A percentile compares a stretch with the other conserved stretches of the same genome.
phyloP scores from a whole-genome alignment of 2,797 vertebrate genomes.

The Notolepis coatsorum region DNA sequence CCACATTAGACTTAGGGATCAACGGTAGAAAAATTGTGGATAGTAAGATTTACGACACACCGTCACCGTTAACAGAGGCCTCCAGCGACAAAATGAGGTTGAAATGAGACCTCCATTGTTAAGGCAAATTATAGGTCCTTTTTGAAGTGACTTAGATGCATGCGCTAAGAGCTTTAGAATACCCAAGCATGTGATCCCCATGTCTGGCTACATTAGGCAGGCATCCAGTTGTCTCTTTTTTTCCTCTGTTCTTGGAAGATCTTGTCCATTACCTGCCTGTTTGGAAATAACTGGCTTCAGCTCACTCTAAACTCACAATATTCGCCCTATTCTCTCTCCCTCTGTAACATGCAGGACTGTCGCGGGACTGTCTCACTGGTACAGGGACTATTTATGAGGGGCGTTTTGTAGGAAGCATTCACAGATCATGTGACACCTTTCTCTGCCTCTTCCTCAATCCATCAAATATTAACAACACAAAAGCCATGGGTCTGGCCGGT shows the following conservation, averaged over 20 bases:
- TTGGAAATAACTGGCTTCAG: conserved; percentile 46
- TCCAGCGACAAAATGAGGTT: conserved; percentile 14
- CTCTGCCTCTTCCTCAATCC: too few species aligned
- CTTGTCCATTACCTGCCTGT: conserved; percentile 26
- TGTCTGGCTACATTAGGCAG: conserved; percentile 25
- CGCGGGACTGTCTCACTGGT: too few species aligned
- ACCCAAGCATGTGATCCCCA: conserved; percentile 2
- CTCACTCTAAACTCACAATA: conserved; percentile 61
- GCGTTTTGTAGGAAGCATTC: too few species aligned
- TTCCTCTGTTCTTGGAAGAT: conserved; percentile 34
- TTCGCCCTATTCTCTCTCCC: conserved; percentile 11
- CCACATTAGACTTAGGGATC: conserved; percentile 50
- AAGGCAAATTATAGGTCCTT: not conserved
- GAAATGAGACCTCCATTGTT: conserved; percentile 9
- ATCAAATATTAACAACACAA: too few species aligned
- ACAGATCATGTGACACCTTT: too few species aligned
- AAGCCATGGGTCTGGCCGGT: too few species aligned
- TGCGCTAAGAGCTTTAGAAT: conserved; percentile 7
- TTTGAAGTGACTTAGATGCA: conserved; percentile 1
- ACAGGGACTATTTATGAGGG: too few species aligned
- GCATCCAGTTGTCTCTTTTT: conserved; percentile 1
- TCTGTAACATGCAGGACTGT: not conserved
- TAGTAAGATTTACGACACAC: conserved; percentile 36
- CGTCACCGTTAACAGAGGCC: conserved; percentile 14
- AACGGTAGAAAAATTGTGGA: conserved; percentile 47